These are phyloP conservation scores for Dromaius novaehollandiae DNA, from an alignment of 2,113 vertebrate genomes.

Conservation along the genomic window DNA sequence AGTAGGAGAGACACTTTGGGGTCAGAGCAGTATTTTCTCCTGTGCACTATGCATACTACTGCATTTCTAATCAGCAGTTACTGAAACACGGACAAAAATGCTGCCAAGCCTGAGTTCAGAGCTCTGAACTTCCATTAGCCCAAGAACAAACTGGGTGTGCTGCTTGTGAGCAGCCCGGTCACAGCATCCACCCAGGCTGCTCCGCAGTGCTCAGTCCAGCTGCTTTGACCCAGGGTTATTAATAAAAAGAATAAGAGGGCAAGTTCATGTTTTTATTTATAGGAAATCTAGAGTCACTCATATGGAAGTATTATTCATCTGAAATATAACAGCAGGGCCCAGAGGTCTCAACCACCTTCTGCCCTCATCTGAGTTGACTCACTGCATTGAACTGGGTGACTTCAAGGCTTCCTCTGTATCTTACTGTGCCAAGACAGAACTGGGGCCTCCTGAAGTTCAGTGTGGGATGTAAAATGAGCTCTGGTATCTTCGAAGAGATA, in stretches of 20 bases:
- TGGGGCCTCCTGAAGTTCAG: not conserved
- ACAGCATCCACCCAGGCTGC: not conserved
- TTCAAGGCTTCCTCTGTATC: not conserved
- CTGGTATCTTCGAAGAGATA: too few relatives aligned
- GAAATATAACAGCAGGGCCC: not conserved
- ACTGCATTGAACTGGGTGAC: not conserved
- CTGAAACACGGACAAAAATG: fast-evolving
- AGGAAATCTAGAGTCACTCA: not conserved
- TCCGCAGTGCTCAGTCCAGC: not conserved
- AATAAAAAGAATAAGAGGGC: not conserved
- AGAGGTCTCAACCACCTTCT: not conserved
- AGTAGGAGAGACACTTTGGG: not conserved
- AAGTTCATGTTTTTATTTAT: not conserved
- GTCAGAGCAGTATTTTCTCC: not conserved
- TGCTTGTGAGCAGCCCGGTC: not conserved
- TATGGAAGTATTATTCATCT: not conserved
- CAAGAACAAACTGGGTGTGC: not conserved
- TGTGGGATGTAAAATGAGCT: not conserved
- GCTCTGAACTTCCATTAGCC: not conserved
- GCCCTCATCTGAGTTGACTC: not conserved
- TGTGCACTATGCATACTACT: fast-evolving
- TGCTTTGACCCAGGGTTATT: not conserved
- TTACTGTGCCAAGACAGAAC: fast-evolving
- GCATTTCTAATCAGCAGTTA: not conserved
- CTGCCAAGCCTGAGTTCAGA: not conserved